These are phyloP conservation scores for Epinotia nisella DNA, from an alignment of 2,888 invertebrate species.

Conservation along the genomic window DNA sequence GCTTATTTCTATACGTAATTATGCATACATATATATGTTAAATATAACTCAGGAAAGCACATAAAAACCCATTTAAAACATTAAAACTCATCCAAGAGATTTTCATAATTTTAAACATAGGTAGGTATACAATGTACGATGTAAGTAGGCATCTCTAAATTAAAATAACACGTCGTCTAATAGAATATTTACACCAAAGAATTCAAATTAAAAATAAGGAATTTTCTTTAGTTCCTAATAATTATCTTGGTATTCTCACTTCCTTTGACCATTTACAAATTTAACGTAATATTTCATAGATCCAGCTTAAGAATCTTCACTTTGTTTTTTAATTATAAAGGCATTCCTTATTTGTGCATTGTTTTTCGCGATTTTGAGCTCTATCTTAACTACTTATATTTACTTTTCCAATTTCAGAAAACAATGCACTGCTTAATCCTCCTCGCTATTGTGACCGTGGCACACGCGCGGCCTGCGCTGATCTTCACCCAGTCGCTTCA, in stretches of 20 bases:
- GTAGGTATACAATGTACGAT: too few relatives aligned
- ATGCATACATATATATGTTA: too few relatives aligned
- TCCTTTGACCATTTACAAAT: not conserved
- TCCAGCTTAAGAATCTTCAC: not conserved
- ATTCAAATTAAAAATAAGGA: not conserved
- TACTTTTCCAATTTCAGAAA: conserved; percentile 50
- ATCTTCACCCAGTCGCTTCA: conserved; percentile 77
- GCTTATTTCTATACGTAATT: too few relatives aligned
- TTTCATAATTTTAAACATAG: too few relatives aligned
- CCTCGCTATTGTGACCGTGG: conserved; percentile 67
- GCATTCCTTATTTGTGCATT: not conserved
- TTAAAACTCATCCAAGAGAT: too few relatives aligned
- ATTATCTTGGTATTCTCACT: not conserved
- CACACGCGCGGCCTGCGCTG: conserved; percentile 77
- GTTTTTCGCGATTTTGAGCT: not conserved
- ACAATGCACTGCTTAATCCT: conserved; percentile 69
- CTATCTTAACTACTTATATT: not conserved
- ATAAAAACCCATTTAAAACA: too few relatives aligned
- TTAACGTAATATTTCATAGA: not conserved
- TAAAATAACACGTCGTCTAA: too few relatives aligned
- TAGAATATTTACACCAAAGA: not conserved
- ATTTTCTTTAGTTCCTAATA: not conserved
- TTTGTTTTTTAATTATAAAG: not conserved
- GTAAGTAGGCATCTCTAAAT: too few relatives aligned
- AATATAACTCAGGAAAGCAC: too few relatives aligned